Conservation (phyloP, 2,113 vertebrate genomes). For the Pitta sordida region DNA sequence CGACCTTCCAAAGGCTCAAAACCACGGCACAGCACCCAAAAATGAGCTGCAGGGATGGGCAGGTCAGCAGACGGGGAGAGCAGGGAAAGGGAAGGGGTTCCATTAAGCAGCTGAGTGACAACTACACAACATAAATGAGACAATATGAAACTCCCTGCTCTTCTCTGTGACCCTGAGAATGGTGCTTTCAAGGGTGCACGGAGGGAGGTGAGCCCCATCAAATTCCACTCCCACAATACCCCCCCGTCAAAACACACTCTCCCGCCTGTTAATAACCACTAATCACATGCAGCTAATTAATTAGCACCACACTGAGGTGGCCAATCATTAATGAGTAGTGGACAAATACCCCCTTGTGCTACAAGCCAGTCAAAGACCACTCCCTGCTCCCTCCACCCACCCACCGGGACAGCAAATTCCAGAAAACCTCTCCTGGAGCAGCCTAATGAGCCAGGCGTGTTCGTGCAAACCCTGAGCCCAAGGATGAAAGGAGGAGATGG, state of each 20-base stretch:
- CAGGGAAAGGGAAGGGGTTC: background rate
- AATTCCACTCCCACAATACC: background rate
- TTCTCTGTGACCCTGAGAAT: accelerated
- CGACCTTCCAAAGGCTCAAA: background rate
- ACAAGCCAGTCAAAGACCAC: background rate
- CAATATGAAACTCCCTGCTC: background rate
- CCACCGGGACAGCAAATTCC: background rate
- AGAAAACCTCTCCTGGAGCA: background rate
- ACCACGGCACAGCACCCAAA: background rate
- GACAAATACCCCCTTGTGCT: background rate
- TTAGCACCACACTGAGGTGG: background rate
- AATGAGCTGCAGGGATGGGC: background rate
- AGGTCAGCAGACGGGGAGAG: background rate
- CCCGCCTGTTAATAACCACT: background rate
- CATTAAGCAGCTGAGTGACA: background rate
- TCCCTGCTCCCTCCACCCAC: background rate
- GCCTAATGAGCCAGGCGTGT: background rate
- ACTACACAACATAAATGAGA: background rate
- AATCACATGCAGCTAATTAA: background rate
- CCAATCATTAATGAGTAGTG: background rate
- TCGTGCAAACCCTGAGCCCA: background rate
- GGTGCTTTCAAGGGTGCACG: background rate
- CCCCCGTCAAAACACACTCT: accelerated
- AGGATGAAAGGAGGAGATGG: background rate
- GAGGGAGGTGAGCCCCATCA: background rate